Evolutionary conservation across 92 coral and sea anemone genomes (phyloP).

Genomic region (Porites lobata): DNA sequence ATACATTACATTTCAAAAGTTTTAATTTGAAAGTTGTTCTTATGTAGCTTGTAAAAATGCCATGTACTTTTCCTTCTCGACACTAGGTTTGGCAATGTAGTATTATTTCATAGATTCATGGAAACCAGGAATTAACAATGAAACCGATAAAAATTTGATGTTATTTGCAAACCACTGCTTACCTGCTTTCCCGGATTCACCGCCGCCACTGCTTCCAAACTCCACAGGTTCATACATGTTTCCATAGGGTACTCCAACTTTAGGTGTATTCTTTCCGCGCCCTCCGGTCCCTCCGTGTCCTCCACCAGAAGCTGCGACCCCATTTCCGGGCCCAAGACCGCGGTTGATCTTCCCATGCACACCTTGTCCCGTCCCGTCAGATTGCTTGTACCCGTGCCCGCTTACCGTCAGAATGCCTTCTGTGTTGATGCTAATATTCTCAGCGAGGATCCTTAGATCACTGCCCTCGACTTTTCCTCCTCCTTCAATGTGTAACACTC

Average conservation of each 20-base stretch:
- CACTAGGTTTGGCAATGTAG: too few relatives aligned
- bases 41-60: too few relatives aligned
- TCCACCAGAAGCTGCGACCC: conserved; percentile 91
- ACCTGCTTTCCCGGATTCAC: conserved; percentile 84
- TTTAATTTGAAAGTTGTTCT: too few relatives aligned
- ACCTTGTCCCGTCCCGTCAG: conserved; percentile 82
- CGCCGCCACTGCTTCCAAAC: conserved; percentile 99
- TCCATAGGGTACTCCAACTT: conserved; percentile 94
- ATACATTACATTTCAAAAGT: too few relatives aligned
- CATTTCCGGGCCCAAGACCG: conserved; percentile 84
- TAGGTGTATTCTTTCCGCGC: conserved; percentile 75
- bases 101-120: too few relatives aligned
- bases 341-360: conserved; percentile 81
- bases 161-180: background rate
- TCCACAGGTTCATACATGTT: conserved; percentile 93
- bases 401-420: conserved; percentile 78
- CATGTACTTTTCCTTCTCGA: too few relatives aligned
- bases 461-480: conserved; percentile 88
- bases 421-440: conserved; percentile 88
- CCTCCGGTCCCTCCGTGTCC: conserved; percentile 99
- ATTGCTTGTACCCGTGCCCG: conserved; percentile 77
- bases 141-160: background rate
- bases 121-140: too few relatives aligned
- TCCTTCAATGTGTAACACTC: conserved; percentile 90
- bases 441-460: conserved; percentile 81